Conservation (phyloP, 2,113 vertebrate genomes). For the Pseudorasbora parva region DNA sequence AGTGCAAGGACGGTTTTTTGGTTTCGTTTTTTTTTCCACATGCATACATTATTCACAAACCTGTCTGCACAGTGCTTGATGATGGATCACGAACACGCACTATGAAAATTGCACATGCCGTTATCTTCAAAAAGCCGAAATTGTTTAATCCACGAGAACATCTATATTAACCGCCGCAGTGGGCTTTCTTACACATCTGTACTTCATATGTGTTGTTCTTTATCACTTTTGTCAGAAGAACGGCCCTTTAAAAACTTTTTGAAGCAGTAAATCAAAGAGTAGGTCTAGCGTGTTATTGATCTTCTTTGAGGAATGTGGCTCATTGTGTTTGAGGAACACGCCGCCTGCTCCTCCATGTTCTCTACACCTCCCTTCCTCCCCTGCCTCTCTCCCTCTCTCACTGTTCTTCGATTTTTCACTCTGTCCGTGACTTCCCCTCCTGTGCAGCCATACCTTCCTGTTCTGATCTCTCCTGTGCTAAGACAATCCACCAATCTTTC, state of each 20-base stretch:
- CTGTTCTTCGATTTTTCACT: conserved; percentile 10
- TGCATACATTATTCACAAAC: conserved; percentile 33
- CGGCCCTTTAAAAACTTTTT: neutral
- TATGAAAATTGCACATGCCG: neutral
- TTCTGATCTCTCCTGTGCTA: conserved; percentile 15
- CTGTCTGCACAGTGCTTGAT: neutral
- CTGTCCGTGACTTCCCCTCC: conserved; percentile 29
- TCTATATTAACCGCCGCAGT: neutral
- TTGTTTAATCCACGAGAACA: conserved; percentile 13
- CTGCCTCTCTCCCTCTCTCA: conserved; percentile 17
- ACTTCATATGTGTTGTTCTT: neutral
- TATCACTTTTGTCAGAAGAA: conserved; percentile 3
- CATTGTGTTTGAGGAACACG: conserved; percentile 49
- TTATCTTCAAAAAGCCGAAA: neutral
- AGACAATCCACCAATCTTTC: conserved; percentile 36
- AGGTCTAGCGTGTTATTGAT: conserved; percentile 37
- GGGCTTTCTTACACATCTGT: conserved; percentile 6
- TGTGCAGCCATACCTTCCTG: conserved; percentile 40
- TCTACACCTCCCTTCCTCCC: conserved; percentile 9
- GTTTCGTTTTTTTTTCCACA: neutral
- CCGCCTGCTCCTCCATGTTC: conserved; percentile 10
- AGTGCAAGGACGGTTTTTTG: conserved; percentile 22
- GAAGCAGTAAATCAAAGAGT: conserved; percentile 20
- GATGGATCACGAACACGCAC: neutral
- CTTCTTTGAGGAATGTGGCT: conserved; percentile 48